Evolutionary conservation across 2,113 vertebrate genomes (phyloP).

Genomic region (Chionodraco myersi): DNA sequence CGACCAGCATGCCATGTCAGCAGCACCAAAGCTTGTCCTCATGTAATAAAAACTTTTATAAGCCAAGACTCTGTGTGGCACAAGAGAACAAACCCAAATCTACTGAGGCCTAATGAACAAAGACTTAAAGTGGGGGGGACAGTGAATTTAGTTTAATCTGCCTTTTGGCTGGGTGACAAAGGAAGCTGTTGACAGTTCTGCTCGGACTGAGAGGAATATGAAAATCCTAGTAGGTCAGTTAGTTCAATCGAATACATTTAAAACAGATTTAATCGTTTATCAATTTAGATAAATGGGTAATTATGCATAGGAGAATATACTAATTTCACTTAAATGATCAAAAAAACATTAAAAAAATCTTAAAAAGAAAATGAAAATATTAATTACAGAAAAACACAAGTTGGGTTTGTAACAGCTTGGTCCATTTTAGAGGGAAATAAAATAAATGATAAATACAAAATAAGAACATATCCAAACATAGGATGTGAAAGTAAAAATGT

Average conservation of each 20-base stretch:
- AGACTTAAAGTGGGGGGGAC: background rate
- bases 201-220: background rate
- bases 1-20: slow-evolving; percentile 42
- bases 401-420: too few species aligned
- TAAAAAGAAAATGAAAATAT: background rate
- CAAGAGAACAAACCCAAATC: slow-evolving; percentile 34
- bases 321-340: background rate
- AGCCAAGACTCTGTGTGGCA: slow-evolving; percentile 1
- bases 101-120: slow-evolving; percentile 28
- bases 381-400: too few species aligned
- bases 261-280: background rate
- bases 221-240: background rate
- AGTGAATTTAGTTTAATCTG: background rate
- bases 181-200: background rate
- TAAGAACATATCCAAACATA: too few species aligned
- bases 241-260: background rate
- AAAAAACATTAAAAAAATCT: background rate
- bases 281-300: background rate
- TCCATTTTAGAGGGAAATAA: too few species aligned
- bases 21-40: slow-evolving; percentile 48
- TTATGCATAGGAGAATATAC: background rate
- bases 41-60: slow-evolving; percentile 36
- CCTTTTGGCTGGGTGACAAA: background rate
- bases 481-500: too few species aligned
- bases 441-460: too few species aligned